Conservation (phyloP, 92 coral and sea anemone genomes). For the Phymanthus crucifer region DNA sequence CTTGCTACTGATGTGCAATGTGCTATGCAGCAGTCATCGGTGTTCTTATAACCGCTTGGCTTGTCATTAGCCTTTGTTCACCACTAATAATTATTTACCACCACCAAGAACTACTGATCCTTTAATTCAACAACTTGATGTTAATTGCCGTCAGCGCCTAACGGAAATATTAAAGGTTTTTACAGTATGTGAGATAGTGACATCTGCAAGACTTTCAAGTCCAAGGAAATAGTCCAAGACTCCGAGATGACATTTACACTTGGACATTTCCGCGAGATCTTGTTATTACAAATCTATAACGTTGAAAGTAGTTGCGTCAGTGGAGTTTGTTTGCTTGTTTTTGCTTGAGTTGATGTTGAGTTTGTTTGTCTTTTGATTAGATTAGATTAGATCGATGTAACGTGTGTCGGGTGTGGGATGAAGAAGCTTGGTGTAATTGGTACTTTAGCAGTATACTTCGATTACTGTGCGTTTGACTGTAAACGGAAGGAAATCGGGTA, state of each 20-base stretch:
- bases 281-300: background rate
- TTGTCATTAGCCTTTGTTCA: background rate
- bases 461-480: too few relatives aligned
- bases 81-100: background rate
- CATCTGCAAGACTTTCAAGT: background rate
- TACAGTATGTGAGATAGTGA: background rate
- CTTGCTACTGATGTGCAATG: background rate
- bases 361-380: background rate
- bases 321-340: background rate
- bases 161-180: background rate
- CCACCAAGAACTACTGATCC: background rate
- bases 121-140: background rate
- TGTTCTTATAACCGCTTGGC: background rate
- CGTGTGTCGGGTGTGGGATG: too few relatives aligned
- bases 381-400: background rate
- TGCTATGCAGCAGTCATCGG: background rate
- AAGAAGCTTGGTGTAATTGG: too few relatives aligned
- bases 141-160: background rate
- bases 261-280: background rate
- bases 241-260: background rate
- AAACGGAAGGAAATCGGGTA: too few relatives aligned
- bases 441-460: too few relatives aligned
- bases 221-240: background rate
- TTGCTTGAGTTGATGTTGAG: background rate
- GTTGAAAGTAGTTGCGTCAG: background rate